These are phyloP conservation scores for Columba janthina DNA, from an alignment of 2,113 vertebrate genomes.

Conservation along the genomic window DNA sequence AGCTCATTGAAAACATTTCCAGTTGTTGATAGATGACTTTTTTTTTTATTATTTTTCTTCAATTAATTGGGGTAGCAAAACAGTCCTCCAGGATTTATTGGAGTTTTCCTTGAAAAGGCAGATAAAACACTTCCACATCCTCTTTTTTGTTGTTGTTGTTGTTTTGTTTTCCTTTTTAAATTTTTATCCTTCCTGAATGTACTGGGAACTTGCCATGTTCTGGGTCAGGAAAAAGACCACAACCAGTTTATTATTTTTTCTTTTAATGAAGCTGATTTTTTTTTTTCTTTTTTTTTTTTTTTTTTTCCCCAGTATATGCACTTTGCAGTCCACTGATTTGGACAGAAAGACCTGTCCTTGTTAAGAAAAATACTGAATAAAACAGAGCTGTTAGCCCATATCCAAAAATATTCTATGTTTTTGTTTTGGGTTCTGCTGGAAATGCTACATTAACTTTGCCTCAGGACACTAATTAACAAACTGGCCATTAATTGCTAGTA, in stretches of 20 bases:
- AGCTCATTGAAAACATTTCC: background rate
- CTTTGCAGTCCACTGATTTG: constrained; percentile 60
- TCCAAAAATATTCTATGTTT: constrained; percentile 62
- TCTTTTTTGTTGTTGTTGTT: background rate
- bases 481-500: constrained; percentile 72
- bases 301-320: background rate
- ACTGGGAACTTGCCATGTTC: constrained; percentile 44
- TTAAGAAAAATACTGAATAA: constrained; percentile 63
- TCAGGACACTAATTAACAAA: constrained; percentile 76
- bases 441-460: constrained; percentile 70
- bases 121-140: background rate
- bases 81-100: background rate
- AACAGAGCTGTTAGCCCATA: constrained; percentile 39
- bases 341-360: constrained; percentile 42
- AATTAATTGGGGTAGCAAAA: background rate
- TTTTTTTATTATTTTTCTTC: background rate
- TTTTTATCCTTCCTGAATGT: constrained; percentile 32
- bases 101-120: constrained; percentile 4
- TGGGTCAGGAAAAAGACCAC: constrained; percentile 47
- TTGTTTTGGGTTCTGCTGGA: constrained; percentile 63
- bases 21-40: background rate
- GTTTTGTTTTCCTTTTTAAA: background rate
- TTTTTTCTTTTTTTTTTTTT: background rate
- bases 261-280: constrained; percentile 65
- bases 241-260: constrained; percentile 34